Conservation (phyloP, 2,797 vertebrate genomes). For the Malurus leucopterus region DNA sequence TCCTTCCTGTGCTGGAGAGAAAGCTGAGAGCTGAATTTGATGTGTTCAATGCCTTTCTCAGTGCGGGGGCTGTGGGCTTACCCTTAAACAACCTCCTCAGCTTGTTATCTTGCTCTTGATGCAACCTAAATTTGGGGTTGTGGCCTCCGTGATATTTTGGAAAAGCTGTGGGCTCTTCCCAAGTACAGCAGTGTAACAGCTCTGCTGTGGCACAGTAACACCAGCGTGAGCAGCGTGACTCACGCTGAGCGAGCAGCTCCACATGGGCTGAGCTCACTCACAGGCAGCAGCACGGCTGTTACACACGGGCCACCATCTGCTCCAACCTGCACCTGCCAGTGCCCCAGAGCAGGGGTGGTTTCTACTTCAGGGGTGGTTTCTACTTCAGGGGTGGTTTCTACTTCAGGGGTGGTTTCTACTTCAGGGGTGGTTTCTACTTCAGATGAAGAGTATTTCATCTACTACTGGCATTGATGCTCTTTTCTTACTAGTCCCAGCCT, state of each 20-base stretch:
- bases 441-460: background rate
- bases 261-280: background rate
- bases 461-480: background rate
- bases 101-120: background rate
- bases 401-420: no score
- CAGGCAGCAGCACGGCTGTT: background rate
- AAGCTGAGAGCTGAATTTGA: background rate
- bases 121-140: background rate
- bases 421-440: background rate
- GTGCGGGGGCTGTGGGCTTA: background rate
- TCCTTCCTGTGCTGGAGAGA: background rate
- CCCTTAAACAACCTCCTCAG: background rate
- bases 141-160: background rate
- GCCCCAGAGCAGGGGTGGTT: background rate
- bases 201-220: background rate
- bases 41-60: background rate
- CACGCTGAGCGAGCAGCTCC: background rate
- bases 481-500: background rate
- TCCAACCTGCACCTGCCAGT: background rate
- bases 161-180: background rate
- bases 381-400: background rate
- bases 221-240: background rate
- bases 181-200: background rate
- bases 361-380: no score
- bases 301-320: background rate